Evolutionary conservation across 2,113 vertebrate species (phyloP).

Genomic region (Semicossyphus pulcher): DNA sequence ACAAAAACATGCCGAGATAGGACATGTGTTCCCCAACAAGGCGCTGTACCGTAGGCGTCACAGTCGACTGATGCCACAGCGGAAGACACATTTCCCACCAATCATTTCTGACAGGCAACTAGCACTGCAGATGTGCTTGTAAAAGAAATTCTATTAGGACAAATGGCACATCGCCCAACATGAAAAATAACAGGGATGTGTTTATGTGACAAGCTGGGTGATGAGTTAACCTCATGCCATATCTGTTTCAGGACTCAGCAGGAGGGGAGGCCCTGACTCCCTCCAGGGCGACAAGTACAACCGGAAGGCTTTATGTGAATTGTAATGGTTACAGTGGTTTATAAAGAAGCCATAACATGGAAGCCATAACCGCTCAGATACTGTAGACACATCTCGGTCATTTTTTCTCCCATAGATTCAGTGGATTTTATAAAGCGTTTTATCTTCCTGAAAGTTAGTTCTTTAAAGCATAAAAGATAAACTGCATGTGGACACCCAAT

Average conservation of each 20-base stretch:
- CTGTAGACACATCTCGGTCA: no score
- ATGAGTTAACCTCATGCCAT: not conserved
- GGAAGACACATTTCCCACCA: conserved; percentile 19
- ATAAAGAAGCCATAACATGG: not conserved
- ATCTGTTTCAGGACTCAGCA: not conserved
- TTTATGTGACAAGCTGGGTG: conserved; percentile 17
- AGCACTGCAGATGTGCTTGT: conserved; percentile 7
- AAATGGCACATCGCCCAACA: conserved; percentile 10
- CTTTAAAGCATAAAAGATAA: no score
- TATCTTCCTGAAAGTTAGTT: no score
- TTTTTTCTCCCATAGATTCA: no score
- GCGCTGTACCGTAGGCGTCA: conserved; percentile 4
- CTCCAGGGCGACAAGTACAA: not conserved
- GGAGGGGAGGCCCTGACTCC: not conserved
- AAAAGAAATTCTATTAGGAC: conserved; percentile 12
- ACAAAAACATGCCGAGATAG: conserved; percentile 38
- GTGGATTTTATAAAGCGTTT: no score
- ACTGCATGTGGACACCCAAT: no score
- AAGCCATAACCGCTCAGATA: no score
- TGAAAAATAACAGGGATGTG: conserved; percentile 15
- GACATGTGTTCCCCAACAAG: conserved; percentile 38
- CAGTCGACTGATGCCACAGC: conserved; percentile 21
- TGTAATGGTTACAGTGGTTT: not conserved
- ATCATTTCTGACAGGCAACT: conserved; percentile 42
- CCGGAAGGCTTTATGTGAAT: not conserved